Base-by-base conservation (phyloP, 1,140 invertebrate species). In the Lerema accius region DNA sequence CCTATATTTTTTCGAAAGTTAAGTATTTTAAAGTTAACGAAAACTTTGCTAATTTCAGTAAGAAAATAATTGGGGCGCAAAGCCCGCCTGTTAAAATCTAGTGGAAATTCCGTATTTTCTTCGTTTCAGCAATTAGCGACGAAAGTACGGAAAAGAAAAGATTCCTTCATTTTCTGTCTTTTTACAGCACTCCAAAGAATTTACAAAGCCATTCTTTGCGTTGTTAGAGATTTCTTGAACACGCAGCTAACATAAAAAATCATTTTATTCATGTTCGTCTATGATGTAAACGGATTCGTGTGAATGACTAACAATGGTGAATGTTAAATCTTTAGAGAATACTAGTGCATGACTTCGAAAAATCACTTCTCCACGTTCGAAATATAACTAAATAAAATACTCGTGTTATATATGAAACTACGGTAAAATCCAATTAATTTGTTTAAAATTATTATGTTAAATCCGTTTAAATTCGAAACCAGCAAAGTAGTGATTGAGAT, bases 101-200 rank as follows among this genome's bases (percentile, higher is more conserved):
- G 55, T 46, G 55, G 35, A 58, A 58, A 46, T 58, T 16, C 26
- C 26, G 23, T 58, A 58, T 45, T 58, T 58, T 58, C 55, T 58
- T 45, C 55, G 42, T 58, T 58, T 58, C 42, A 58, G 55, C 55
- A 58, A 58, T 58, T 58, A 58, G 55, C 40, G 42, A 58, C 42
- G 55, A 58, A 58, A 58, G 55, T 35, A 58, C 40, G 55, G 55
- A 35, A 58, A 58, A 58, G 55, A 58, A 58, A 58, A 58, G 55
- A 58, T 58, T 37, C 42, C 40, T 58, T 58, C 55, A 58, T 58
- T 58, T 58, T 58, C 16, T 15, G 55, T 37, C 50, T 53, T 58
- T 43, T 58, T 35, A 58, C 19, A 58, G 55, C 35, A 46, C 42
- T 58, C 11, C 32, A 58, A 58, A 56, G 53, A 56, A 56, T 32